A percentile compares a stretch with the other conserved stretches of the same genome.
Conservation (phyloP, 2,888 invertebrate genomes). For the Notocelia uddmanniana region DNA sequence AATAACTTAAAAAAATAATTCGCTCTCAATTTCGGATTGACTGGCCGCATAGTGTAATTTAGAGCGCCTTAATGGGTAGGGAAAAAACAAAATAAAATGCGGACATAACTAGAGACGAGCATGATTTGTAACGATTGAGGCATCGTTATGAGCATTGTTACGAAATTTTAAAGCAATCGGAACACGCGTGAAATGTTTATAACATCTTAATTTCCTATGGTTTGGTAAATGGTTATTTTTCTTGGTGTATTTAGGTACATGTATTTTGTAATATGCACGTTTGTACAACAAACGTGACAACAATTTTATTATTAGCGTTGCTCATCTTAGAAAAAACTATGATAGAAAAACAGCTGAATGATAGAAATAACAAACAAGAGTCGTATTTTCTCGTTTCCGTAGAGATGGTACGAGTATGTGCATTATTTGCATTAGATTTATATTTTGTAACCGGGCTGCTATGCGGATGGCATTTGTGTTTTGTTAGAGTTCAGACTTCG, state of each 20-base stretch:
- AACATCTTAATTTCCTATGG: slow-evolving; percentile 25
- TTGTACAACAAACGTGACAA: slow-evolving; percentile 1
- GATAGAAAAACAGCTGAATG: not conserved
- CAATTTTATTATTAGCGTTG: not conserved
- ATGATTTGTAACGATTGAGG: slow-evolving; percentile 30
- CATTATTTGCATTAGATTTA: slow-evolving; percentile 47
- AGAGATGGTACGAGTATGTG: no score
- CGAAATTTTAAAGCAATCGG: slow-evolving; percentile 28
- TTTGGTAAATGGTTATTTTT: slow-evolving; percentile 15
- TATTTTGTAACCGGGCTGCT: slow-evolving; percentile 59
- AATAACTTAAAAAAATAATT: slow-evolving; percentile 10
- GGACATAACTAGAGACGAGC: slow-evolving; percentile 24
- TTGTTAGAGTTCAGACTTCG: slow-evolving; percentile 71
- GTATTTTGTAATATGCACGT: not conserved
- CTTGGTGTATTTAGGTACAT: not conserved
- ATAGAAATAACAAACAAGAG: not conserved
- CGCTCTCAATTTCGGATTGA: slow-evolving; percentile 16
- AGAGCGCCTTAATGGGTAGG: slow-evolving; percentile 18
- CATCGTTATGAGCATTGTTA: slow-evolving; percentile 35
- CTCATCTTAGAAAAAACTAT: not conserved
- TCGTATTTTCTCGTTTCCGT: slow-evolving; percentile 15
- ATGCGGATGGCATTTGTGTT: slow-evolving; percentile 69
- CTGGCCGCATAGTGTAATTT: slow-evolving; percentile 23
- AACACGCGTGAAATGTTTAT: slow-evolving; percentile 30
- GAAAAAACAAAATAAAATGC: slow-evolving; percentile 33